These are phyloP conservation scores for Orgyia antiqua DNA, from an alignment of 2,888 invertebrate species.

Conservation along the genomic window DNA sequence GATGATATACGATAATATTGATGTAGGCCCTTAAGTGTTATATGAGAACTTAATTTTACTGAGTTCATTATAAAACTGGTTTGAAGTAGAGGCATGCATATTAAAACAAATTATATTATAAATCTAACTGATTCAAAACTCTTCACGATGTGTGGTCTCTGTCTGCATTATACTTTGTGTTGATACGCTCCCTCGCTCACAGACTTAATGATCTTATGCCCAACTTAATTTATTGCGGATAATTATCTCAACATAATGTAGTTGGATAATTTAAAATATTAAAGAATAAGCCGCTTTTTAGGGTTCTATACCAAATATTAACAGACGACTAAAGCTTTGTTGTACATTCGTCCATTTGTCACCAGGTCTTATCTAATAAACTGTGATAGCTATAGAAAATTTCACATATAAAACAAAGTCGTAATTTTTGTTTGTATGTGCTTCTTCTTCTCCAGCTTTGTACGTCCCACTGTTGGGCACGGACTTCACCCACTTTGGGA, in stretches of 20 bases:
- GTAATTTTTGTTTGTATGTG: too few species aligned
- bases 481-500: too few species aligned
- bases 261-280: constrained; percentile 12
- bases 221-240: constrained; percentile 34
- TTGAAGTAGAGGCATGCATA: constrained; percentile 1
- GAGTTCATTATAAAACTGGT: constrained; percentile 9
- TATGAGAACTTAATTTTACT: constrained; percentile 3
- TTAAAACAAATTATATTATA: constrained; percentile 15
- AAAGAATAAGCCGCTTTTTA: not conserved
- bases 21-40: too few species aligned
- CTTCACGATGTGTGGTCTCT: constrained; percentile 37
- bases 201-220: constrained; percentile 26
- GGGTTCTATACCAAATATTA: too few species aligned
- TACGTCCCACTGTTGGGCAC: too few species aligned
- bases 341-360: too few species aligned
- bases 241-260: constrained; percentile 22
- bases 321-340: too few species aligned
- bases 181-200: constrained; percentile 12
- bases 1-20: too few species aligned
- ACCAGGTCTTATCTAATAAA: too few species aligned
- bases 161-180: constrained; percentile 23
- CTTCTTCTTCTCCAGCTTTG: too few species aligned
- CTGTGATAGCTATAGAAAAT: too few species aligned
- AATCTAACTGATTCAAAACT: constrained; percentile 19
- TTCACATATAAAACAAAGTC: too few species aligned